Evolutionary conservation across 2,797 vertebrate genomes (phyloP), one percentile per base, ranked within the genome.

Genomic region (Amblyraja radiata): DNA sequence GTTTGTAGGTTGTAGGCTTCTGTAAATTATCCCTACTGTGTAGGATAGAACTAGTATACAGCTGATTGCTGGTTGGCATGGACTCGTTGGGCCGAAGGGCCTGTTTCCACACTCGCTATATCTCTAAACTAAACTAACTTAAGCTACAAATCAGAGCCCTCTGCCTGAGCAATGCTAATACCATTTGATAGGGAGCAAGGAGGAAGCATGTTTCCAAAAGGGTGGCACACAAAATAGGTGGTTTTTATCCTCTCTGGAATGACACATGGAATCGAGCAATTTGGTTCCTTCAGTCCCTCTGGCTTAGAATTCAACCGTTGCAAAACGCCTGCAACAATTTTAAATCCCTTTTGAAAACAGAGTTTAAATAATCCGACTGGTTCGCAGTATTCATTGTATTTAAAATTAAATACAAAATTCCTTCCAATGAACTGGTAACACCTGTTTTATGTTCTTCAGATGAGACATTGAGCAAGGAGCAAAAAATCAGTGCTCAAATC

Each of bases 391-490:
- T 92, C 21, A 54, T 54, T 25, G 71, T 76, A 46, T 46, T 71
- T 92, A 92, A 54, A 92, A 74, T 74, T 92, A 92, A 92, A 74
- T 54, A 76, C 21, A 54, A 88, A 92, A 54, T 74, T 73, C 36
- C 39, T 76, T 16, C 36, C 23, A 76, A 54, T n/a, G 36, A 91
- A 91, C 65, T 74, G 32, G 36, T 18, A 91, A 54, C 90, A 74
- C 90, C 90, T 74, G 71, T 76, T 74, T 73, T 54, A 23, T 13
- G 71, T 76, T 54, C 71, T 58, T 54, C 18, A 7, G 23, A 74
- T 74, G 90, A 92, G 71, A 74, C 90, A 91, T 74, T 54, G 68
- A 74, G 16, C 54, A 91, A 74, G 68, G 90, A 73, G 9, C 68
- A 92, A 76, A 92, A 71, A 76, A 74, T 92, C 90, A 46, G 23